Evolutionary conservation across 1,140 invertebrate genomes (phyloP).

Genomic region (Heliconius nattereri): DNA sequence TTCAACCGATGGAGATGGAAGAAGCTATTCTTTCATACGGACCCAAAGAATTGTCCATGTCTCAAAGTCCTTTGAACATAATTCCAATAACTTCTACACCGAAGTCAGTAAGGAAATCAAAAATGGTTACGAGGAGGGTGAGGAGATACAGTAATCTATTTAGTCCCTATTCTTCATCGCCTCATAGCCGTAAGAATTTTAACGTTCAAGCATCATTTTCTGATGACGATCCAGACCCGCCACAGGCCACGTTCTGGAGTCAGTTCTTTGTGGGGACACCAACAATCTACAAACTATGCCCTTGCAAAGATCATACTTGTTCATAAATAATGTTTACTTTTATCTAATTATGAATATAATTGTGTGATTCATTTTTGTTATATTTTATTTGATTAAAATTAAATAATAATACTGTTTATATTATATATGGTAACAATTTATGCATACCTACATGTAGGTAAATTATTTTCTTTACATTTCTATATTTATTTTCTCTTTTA

Average conservation of each 20-base stretch:
- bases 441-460: too few relatives aligned
- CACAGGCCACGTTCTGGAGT: not conserved
- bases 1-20: slow-evolving; percentile 2
- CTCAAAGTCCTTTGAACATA: not conserved
- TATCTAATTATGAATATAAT: not conserved
- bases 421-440: too few relatives aligned
- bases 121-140: not conserved
- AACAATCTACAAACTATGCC: not conserved
- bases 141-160: not conserved
- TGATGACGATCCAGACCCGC: not conserved
- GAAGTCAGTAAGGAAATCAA: not conserved
- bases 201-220: not conserved
- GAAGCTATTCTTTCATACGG: not conserved
- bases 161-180: not conserved
- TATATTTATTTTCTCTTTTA: too few relatives aligned
- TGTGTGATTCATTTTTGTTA: not conserved
- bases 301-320: not conserved
- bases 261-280: not conserved
- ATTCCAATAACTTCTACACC: not conserved
- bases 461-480: too few relatives aligned
- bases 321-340: not conserved
- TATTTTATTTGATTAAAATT: not conserved
- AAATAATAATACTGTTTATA: not conserved
- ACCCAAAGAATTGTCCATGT: not conserved
- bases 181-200: not conserved